Base-by-base conservation (phyloP, 2,888 invertebrate genomes). In the Pegoplata infirma region DNA sequence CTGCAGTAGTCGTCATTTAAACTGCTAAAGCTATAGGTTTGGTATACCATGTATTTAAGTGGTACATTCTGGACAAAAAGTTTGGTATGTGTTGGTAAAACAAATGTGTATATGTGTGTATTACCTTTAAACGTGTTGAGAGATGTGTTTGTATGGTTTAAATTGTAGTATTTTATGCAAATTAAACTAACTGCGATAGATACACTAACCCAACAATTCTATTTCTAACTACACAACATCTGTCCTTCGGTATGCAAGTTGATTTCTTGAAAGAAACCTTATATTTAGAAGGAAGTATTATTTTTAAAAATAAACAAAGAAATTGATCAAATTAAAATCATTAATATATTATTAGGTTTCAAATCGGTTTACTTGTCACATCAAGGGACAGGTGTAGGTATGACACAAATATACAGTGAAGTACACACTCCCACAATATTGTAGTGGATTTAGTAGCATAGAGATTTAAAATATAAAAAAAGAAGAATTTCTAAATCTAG, bases 131-230 rank as follows among this genome's bases (percentile, higher is more conserved):
- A 66, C 12, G 58, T 66, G 49, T 49, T 32, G 8, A 1, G 8
- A 1, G n/a, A 51, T 23, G n/a, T 16, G 12, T n/a, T 47, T 14
- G n/a, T 47, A 25, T 51, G 56, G n/a, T 63, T 74, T 69, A 77
- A 72, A 67, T 69, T 73, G 73, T 47, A 25, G 46, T 55, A 79
- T 75, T 79, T 79, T 79, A 79, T 79, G 79, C 67, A 79, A 79
- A 75, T 75, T 71, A 75, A 75, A 71, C 75, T 67, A 51, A 66
- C 61, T 46, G 47, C n/a, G 10, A 49, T 28, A 61, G 32, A 40
- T 49, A 64, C 8, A 44, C 46, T 32, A 49, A 49, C 63, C 68
- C 40, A 63, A 49, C 61, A n/a, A n/a, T n/a, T 53, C n/a, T 40
- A 40, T 40, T 4, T 40, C 5, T 32, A 61, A 75, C 53, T 58